Evolutionary conservation across 2,113 vertebrate species (phyloP).

Genomic region (Clarias magur): DNA sequence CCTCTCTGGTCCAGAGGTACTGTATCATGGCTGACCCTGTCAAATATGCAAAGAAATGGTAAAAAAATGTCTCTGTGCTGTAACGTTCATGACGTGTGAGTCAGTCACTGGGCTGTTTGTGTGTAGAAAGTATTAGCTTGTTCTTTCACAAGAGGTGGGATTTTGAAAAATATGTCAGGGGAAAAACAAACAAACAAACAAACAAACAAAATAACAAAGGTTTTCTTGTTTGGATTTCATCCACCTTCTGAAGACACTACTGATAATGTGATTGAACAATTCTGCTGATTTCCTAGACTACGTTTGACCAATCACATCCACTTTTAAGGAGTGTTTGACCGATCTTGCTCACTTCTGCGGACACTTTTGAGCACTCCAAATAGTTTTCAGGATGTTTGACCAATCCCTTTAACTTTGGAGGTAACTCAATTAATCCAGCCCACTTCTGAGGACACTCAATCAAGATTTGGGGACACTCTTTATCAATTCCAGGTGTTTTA

Average conservation of each 20-base stretch:
- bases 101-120: not conserved
- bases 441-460: not conserved
- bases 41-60: too few relatives aligned
- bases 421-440: not conserved
- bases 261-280: not conserved
- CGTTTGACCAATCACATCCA: not conserved
- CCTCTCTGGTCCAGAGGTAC: too few relatives aligned
- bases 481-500: not conserved
- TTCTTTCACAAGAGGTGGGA: not conserved
- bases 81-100: too few relatives aligned
- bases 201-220: not conserved
- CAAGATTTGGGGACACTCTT: not conserved
- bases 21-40: too few relatives aligned
- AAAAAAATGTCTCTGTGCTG: too few relatives aligned
- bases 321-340: not conserved
- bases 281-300: not conserved
- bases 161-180: not conserved
- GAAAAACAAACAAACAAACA: not conserved
- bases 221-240: not conserved
- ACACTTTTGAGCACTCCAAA: not conserved
- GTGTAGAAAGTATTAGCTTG: not conserved
- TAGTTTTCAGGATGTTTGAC: too few relatives aligned
- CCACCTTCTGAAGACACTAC: not conserved
- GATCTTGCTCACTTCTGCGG: not conserved
- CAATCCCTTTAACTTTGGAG: too few relatives aligned